phyloP scores from a whole-genome alignment of 2,888 invertebrate genomes.

The Furcula furcula region DNA sequence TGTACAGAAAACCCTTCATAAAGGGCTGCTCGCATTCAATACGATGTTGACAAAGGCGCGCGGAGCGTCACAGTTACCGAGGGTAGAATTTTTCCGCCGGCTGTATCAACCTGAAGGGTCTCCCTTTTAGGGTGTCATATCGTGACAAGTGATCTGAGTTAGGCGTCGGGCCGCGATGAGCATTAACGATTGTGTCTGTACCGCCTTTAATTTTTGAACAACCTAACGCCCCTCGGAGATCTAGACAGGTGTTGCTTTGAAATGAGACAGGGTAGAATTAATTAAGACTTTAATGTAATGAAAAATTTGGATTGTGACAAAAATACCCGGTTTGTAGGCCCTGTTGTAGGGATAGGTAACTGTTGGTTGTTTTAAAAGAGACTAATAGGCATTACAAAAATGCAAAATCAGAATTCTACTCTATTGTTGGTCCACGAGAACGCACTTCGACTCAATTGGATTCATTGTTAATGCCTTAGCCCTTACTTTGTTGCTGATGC shows the following conservation, averaged over 20 bases:
- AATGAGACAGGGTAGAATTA: neutral
- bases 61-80: neutral
- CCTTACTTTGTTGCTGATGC: no score
- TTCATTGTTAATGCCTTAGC: no score
- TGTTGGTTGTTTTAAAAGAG: no score
- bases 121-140: constrained; percentile 24
- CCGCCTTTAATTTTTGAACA: neutral
- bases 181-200: constrained; percentile 1
- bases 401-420: no score
- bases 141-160: constrained; percentile 25
- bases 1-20: neutral
- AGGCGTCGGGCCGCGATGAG: constrained; percentile 6
- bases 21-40: neutral
- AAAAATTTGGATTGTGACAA: no score
- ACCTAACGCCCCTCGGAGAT: neutral
- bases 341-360: no score
- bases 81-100: neutral
- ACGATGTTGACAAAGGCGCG: neutral
- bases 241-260: neutral
- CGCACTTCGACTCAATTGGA: no score
- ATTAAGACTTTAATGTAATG: no score
- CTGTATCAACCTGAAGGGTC: constrained; percentile 1
- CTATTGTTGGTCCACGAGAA: no score
- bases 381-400: no score
- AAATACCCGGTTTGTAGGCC: no score